Evolutionary conservation across 1,140 invertebrate genomes (phyloP), one percentile per base, ranked within the genome.

Genomic region (Muscidifurax raptorellus): DNA sequence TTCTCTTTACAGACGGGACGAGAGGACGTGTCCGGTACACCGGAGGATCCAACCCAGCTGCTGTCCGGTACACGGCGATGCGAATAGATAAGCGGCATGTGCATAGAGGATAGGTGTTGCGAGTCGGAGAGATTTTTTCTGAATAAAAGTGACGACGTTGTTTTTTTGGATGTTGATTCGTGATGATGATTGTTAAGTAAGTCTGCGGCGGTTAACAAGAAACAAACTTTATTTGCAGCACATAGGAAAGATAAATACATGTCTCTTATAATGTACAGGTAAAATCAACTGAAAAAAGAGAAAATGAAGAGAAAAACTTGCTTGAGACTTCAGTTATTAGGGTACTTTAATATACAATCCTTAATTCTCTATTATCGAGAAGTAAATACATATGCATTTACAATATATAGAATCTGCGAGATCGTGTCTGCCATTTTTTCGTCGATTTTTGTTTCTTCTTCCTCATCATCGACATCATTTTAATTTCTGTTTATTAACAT

Each of bases 261-360:
- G 82, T 79, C 28, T 84, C 67, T 15, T 84, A n/a, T n/a, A 71
- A 83, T 84, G 22, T 80, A 84, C 69, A 80, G 77, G 77, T n/a
- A 4, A 64, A 64, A 59, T 25, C 7, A 64, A 22, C 9, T 59
- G 13, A 59, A 27, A 84, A 83, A n/a, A n/a, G n/a, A 66, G 40
- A 40, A 80, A 75, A 79, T 44, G 12, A 79, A 64, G 71, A 75
- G 18, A 72, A 80, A 75, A 80, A 52, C 52, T 59, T n/a, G 18
- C 66, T 64, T 67, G 72, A 85, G 80, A 85, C 78, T 85, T 80
- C 69, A 79, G 77, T 84, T 59, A 71, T 80, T 87, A 88, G 88
- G 87, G 87, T 88, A 88, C 85, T 88, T 90, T 88, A 89, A 89
- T 89, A 88, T 89, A 90, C 88, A 90, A 90, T 90, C 86, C 87